Evolutionary conservation across 2,797 vertebrate genomes (phyloP).

Genomic region (Danionella dracula): DNA sequence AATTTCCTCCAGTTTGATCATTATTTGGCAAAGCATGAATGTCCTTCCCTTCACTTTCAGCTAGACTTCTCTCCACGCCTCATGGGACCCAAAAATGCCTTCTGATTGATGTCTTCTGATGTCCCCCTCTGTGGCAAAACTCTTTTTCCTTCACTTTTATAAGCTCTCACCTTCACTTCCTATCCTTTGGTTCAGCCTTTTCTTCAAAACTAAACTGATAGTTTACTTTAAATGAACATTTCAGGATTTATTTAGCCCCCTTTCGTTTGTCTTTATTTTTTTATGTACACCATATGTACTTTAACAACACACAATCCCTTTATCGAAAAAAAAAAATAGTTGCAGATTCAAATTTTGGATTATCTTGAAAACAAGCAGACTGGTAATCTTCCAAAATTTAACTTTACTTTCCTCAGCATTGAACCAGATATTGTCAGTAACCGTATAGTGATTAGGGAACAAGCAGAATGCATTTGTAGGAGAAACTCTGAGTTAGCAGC

Average conservation of each 20-base stretch:
- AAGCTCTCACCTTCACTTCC: constrained; percentile 21
- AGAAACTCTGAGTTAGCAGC: constrained; percentile 48
- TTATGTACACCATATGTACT: too few relatives aligned
- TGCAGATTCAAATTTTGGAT: too few relatives aligned
- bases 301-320: too few relatives aligned
- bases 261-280: not conserved
- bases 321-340: too few relatives aligned
- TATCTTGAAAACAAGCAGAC: too few relatives aligned
- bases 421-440: constrained; percentile 18
- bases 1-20: constrained; percentile 35
- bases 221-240: too few relatives aligned
- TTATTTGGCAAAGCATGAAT: constrained; percentile 41
- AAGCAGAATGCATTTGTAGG: too few relatives aligned
- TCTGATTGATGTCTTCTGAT: constrained; percentile 36
- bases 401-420: constrained; percentile 40
- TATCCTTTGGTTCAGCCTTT: not conserved
- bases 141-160: constrained; percentile 28
- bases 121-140: constrained; percentile 40
- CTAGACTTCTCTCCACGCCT: constrained; percentile 24
- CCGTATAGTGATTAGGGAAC: too few relatives aligned
- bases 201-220: not conserved
- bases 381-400: too few relatives aligned
- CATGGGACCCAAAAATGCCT: constrained; percentile 28
- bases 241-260: not conserved
- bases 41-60: constrained; percentile 47